These are phyloP conservation scores for Myathropa florea DNA, from an alignment of 2,888 invertebrate species.

Conservation along the genomic window DNA sequence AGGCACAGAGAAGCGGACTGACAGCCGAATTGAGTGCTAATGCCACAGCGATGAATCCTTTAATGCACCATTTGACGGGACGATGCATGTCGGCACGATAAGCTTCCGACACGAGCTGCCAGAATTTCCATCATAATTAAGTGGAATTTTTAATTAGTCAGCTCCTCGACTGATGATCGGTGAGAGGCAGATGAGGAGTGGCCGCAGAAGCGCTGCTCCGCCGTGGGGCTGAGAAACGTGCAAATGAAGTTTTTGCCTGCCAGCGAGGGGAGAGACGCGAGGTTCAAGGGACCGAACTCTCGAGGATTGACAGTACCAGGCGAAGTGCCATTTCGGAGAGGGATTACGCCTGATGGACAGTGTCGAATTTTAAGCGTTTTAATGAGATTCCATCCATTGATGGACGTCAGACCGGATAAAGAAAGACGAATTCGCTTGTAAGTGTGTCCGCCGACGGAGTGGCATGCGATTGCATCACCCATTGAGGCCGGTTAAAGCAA, in stretches of 20 bases:
- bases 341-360: slow-evolving; percentile 1
- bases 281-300: neutral
- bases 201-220: neutral
- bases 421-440: neutral
- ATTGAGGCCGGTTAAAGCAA: no score
- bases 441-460: neutral
- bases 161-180: neutral
- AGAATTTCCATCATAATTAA: slow-evolving; percentile 64
- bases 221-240: no score
- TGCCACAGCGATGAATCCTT: slow-evolving; percentile 56
- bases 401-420: neutral
- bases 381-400: neutral
- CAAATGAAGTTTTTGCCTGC: neutral
- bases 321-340: neutral
- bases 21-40: slow-evolving; percentile 62
- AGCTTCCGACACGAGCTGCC: slow-evolving; percentile 66
- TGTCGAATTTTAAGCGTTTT: slow-evolving; percentile 6
- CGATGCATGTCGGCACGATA: slow-evolving; percentile 66
- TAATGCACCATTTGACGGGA: slow-evolving; percentile 57
- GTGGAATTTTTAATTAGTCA: slow-evolving; percentile 65
- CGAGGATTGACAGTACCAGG: neutral
- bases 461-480: neutral
- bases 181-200: neutral
- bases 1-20: slow-evolving; percentile 26
- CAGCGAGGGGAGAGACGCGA: neutral